phyloP scores from a whole-genome alignment of 2,888 invertebrate species.

The Pandemis corylana region DNA sequence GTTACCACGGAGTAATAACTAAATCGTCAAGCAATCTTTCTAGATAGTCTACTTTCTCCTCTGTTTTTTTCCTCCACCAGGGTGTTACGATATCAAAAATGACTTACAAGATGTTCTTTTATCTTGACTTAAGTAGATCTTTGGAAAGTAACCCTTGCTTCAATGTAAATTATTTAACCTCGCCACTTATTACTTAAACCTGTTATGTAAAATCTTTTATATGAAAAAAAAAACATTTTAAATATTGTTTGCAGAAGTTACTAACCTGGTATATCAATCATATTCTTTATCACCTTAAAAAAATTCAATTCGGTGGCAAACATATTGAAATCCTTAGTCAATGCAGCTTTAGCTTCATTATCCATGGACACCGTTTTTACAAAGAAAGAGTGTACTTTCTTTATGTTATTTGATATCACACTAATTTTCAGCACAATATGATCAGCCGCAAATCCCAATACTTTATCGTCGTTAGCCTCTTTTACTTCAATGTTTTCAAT shows the following conservation, averaged over 20 bases:
- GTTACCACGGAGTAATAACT: too few relatives aligned
- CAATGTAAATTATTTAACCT: too few relatives aligned
- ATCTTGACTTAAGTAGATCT: too few relatives aligned
- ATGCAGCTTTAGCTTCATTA: neutral
- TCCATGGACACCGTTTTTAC: neutral
- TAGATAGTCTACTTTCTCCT: too few relatives aligned
- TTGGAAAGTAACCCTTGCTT: too few relatives aligned
- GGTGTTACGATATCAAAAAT: neutral
- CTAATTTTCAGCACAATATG: neutral
- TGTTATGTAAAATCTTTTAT: too few relatives aligned
- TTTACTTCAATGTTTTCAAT: neutral
- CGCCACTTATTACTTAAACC: too few relatives aligned
- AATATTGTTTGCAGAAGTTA: neutral
- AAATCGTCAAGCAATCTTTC: too few relatives aligned
- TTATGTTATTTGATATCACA: neutral
- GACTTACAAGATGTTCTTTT: neutral
- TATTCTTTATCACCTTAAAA: neutral
- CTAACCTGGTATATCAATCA: constrained; percentile 1
- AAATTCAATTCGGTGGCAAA: neutral
- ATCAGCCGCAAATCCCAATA: neutral
- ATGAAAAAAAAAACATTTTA: too few relatives aligned
- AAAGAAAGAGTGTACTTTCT: neutral
- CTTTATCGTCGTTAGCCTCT: neutral
- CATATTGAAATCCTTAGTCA: neutral
- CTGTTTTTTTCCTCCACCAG: too few relatives aligned